A percentile compares a stretch with the other conserved stretches of the same genome.
Evolutionary conservation across 2,797 vertebrate genomes (phyloP).

Genomic region (Esox masquinongy): DNA sequence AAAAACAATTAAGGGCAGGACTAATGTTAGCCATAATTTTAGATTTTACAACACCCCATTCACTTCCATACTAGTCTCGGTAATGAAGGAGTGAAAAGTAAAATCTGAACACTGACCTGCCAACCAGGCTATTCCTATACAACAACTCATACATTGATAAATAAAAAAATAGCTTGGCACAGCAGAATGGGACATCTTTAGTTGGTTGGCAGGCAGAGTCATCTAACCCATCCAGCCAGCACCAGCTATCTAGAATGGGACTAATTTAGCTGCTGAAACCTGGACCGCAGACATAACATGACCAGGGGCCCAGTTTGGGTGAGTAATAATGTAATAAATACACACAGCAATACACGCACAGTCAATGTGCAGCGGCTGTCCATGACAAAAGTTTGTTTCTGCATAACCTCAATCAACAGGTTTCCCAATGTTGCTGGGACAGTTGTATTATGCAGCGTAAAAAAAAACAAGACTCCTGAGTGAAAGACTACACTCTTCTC

Average conservation of each 20-base stretch:
- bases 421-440: not conserved
- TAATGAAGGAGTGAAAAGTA: too few relatives aligned
- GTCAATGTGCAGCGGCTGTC: not conserved
- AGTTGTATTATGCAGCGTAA: too few relatives aligned
- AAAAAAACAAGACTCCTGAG: too few relatives aligned
- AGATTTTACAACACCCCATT: not conserved
- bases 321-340: not conserved
- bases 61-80: too few relatives aligned
- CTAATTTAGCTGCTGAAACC: constrained; percentile 22
- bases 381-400: not conserved
- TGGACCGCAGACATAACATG: constrained; percentile 14
- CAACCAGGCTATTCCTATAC: not conserved
- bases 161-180: not conserved
- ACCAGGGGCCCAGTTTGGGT: constrained; percentile 28
- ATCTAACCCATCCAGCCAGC: not conserved
- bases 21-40: not conserved
- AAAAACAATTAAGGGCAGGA: not conserved
- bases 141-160: not conserved
- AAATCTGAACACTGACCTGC: not conserved
- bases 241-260: not conserved
- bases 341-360: not conserved
- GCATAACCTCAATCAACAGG: too few relatives aligned
- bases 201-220: constrained; percentile 18
- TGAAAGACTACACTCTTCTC: too few relatives aligned
- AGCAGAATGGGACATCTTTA: constrained; percentile 7